These are phyloP conservation scores for Penaeus vannamei DNA, from an alignment of 1,140 invertebrate genomes.

Conservation along the genomic window DNA sequence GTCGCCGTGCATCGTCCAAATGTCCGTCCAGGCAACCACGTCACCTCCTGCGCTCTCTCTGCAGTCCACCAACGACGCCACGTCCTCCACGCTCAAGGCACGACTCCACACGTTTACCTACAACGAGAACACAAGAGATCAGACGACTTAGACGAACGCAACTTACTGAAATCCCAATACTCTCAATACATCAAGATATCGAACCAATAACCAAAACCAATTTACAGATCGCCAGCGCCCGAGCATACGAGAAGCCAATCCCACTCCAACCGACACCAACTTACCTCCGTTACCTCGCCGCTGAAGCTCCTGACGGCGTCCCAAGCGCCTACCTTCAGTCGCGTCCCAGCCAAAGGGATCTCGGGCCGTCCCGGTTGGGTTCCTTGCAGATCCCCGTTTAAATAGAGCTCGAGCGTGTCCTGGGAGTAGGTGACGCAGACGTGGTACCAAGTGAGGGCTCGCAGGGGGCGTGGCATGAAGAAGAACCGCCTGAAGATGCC, in stretches of 20 bases:
- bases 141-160: neutral
- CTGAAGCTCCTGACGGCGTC: slow-evolving; percentile 49
- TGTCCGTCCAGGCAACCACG: slow-evolving; percentile 48
- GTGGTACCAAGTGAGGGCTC: slow-evolving; percentile 65
- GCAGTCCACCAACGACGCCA: slow-evolving; percentile 46
- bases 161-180: neutral
- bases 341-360: slow-evolving; percentile 35
- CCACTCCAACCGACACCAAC: neutral
- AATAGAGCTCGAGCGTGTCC: slow-evolving; percentile 45
- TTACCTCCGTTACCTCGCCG: slow-evolving; percentile 50
- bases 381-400: slow-evolving; percentile 54
- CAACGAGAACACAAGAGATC: neutral
- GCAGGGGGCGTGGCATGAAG: slow-evolving; percentile 44
- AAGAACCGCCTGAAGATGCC: slow-evolving; percentile 56
- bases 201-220: too few relatives aligned
- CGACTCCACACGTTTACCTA: slow-evolving; percentile 65
- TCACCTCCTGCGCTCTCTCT: slow-evolving; percentile 31
- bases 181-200: neutral
- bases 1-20: slow-evolving; percentile 52
- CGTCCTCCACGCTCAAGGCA: slow-evolving; percentile 34
- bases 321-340: slow-evolving; percentile 58
- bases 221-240: too few relatives aligned
- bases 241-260: too few relatives aligned
- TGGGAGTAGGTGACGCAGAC: slow-evolving; percentile 57
- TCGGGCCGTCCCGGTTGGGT: slow-evolving; percentile 4